Evolutionary conservation across 2,888 invertebrate genomes (phyloP), one percentile per base, ranked within the genome.

Genomic region (Axea sp.): DNA sequence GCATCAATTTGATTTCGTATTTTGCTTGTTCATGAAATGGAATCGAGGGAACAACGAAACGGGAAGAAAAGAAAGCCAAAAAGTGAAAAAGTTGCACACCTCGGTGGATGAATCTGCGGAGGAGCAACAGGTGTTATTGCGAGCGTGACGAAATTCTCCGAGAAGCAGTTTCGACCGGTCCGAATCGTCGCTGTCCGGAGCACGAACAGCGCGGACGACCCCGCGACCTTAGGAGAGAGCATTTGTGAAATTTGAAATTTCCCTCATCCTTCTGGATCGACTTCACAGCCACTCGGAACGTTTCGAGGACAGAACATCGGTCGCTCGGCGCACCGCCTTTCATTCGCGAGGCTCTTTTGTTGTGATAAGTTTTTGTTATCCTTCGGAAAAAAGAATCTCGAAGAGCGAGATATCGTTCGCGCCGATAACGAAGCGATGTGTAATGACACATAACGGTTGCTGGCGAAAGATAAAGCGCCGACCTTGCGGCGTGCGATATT

Each of bases 401-500:
- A 26, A 37, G 11, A 22, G 37, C 64, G 43, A 53, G 39, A 51
- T 55, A 59, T 41, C 60, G 45, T 55, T 60, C 19, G 30, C 11
- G 24, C 57, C 57, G 62, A 71, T 67, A 71, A 41, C 49, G 59
- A 47, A n/a, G 35, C 51, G 73, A 68, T 30, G 60, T 53, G 57
- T 55, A 65, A 69, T 69, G 67, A 53, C 73, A 72, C 64, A 72
- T 71, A 64, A 76, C 69, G 31, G 64, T 73, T 73, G 71, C 60
- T 39, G 43, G 41, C 55, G 60, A 72, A 79, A 79, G 79, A 83
- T 79, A 80, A 68, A 78, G 73, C 53, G 53, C 51, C 76, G 81
- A 82, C 84, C 83, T 84, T 83, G 83, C 53, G 76, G 73, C 76
- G 62, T 77, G 77, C 73, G 69, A 76, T 80, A 82, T 78, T 82